Conservation (phyloP, 2,113 vertebrate genomes). For the Abramis brama region DNA sequence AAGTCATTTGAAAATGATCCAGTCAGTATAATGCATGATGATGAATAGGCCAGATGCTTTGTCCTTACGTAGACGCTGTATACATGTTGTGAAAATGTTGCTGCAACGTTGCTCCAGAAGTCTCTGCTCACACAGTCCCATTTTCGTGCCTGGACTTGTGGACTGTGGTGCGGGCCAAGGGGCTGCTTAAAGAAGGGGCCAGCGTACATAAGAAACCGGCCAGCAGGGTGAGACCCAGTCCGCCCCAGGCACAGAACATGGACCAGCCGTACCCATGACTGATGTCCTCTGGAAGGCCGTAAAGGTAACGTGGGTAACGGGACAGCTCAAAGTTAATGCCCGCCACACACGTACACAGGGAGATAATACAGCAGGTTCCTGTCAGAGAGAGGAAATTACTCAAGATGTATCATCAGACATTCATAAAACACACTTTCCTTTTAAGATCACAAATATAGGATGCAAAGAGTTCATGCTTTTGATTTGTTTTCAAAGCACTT, state of each 20-base stretch:
- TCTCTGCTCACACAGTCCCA: slow-evolving; percentile 85
- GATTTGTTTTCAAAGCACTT: background rate
- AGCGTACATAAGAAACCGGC: slow-evolving; percentile 93
- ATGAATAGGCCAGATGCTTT: slow-evolving; percentile 31
- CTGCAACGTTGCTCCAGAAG: background rate
- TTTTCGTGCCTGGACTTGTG: slow-evolving; percentile 94
- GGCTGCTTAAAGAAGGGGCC: slow-evolving; percentile 87
- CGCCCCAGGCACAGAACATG: slow-evolving; percentile 97
- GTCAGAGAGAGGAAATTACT: slow-evolving; percentile 52
- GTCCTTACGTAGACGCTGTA: slow-evolving; percentile 19
- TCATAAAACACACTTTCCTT: background rate
- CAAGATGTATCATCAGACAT: background rate
- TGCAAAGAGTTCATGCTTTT: slow-evolving; percentile 1
- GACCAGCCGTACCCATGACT: slow-evolving; percentile 96
- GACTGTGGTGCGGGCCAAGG: slow-evolving; percentile 75
- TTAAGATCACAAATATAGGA: background rate
- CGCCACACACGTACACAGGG: slow-evolving; percentile 91
- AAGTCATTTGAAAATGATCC: slow-evolving; percentile 36
- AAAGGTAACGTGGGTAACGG: slow-evolving; percentile 89
- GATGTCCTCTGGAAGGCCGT: slow-evolving; percentile 92
- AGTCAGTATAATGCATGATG: slow-evolving; percentile 13
- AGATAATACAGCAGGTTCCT: slow-evolving; percentile 96
- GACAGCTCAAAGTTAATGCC: slow-evolving; percentile 96
- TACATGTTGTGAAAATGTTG: background rate
- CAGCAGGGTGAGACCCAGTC: slow-evolving; percentile 89